Evolutionary conservation across 2,888 invertebrate species (phyloP), one percentile per base, ranked within the genome.

Genomic region (Amorpha juglandis): DNA sequence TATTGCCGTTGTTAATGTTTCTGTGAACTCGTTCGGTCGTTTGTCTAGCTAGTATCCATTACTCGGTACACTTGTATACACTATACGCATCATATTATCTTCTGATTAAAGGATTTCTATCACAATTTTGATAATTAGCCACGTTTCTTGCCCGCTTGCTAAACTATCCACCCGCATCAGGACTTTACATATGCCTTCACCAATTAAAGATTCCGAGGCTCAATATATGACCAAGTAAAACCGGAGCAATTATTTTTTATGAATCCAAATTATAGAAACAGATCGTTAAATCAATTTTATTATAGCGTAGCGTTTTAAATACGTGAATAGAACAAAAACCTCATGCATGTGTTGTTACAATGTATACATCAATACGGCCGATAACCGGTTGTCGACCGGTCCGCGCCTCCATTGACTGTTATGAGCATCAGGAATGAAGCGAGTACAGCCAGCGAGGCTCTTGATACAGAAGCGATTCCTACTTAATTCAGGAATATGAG

Each of bases 311-410:
- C 42, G 42, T 58, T 58, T 78, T 80, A 80, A n/a, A 77, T 80
- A 78, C 75, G 76, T 74, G 74, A 76, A 74, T 77, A 70, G 66
- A 70, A 66, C 67, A 69, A 76, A 78, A 78, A 74, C 78, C 76
- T 74, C 76, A 71, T 75, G 75, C 74, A 77, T 74, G 76, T 78
- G 38, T 38, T 77, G 77, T 81, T 27, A 80, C 75, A 78, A 77
- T 68, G 69, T 73, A 75, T 71, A 81, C 81, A 82, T 85, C 81
- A 71, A 80, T 83, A 85, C 80, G 9, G 70, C 72, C 74, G 72
- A 70, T 75, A 82, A 81, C 83, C 72, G 77, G 84, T 81, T 84
- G 72, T 74, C 68, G 72, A 74, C 66, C 68, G 69, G 66, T 64
- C 19, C 42, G 42, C 6, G 38, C 19, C 58, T 58, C 42, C 58